Evolutionary conservation across 2,113 vertebrate genomes (phyloP).

Genomic region (Phalacrocorax brasilianus): DNA sequence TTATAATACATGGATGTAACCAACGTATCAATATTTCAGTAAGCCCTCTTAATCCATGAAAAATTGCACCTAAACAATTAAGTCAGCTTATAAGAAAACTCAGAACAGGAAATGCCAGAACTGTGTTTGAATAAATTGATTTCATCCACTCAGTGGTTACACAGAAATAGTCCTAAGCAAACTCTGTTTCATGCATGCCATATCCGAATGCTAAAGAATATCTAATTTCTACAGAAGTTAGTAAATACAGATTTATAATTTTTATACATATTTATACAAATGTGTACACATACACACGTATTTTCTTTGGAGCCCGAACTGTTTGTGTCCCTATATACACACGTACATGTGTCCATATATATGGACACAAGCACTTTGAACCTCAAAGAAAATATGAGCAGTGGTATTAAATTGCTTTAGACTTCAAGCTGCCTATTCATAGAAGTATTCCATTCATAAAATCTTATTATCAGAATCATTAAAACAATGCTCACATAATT

Average conservation of each 20-base stretch:
- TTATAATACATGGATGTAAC: neutral
- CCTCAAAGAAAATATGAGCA: neutral
- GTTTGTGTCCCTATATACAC: fast-evolving
- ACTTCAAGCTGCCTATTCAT: neutral
- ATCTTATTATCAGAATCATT: neutral
- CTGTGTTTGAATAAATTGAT: neutral
- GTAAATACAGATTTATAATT: neutral
- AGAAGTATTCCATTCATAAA: neutral
- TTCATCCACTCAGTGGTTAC: neutral
- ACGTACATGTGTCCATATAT: fast-evolving
- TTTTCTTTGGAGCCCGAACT: neutral
- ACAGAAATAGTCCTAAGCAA: neutral
- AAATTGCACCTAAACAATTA: neutral
- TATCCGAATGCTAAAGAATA: neutral
- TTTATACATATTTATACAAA: neutral
- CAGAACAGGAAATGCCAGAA: neutral
- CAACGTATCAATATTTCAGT: neutral
- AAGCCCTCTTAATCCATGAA: neutral
- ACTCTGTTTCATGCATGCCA: neutral
- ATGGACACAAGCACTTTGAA: neutral
- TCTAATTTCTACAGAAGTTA: neutral
- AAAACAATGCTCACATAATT: neutral
- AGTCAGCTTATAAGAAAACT: neutral
- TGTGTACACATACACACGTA: neutral
- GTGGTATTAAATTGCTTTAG: neutral